Evolutionary conservation across 2,797 vertebrate genomes (phyloP).

Genomic region (Tamandua tetradactyla): DNA sequence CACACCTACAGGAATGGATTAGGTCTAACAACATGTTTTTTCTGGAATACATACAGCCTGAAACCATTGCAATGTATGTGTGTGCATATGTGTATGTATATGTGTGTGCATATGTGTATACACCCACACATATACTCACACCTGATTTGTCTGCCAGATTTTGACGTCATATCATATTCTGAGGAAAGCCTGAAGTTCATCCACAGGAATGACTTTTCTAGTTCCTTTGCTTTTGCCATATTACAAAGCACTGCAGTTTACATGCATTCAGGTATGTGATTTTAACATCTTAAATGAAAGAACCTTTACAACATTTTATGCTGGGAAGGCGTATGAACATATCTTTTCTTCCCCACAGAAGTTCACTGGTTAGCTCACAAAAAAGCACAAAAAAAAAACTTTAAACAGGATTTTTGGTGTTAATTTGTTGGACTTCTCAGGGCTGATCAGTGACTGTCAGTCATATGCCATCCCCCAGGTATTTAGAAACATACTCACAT

Average conservation of each 20-base stretch:
- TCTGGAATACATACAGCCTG: too few species aligned
- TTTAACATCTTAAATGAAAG: neutral
- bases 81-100: too few species aligned
- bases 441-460: neutral
- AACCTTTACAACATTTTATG: neutral
- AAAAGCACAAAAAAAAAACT: too few species aligned
- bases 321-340: neutral
- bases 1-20: too few species aligned
- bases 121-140: neutral
- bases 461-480: neutral
- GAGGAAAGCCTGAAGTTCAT: neutral
- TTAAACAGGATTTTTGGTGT: neutral
- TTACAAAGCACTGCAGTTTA: neutral
- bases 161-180: neutral
- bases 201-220: neutral
- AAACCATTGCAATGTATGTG: too few species aligned
- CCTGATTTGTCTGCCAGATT: constrained; percentile 42
- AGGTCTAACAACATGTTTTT: too few species aligned
- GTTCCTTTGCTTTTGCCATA: neutral
- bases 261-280: neutral
- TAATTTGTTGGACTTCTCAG: constrained; percentile 8
- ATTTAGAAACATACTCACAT: neutral
- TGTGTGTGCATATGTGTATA: too few species aligned
- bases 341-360: neutral
- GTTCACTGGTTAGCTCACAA: too few species aligned